These are phyloP conservation scores for Nesogale talazaci DNA, from an alignment of 2,113 vertebrate species.

Conservation along the genomic window DNA sequence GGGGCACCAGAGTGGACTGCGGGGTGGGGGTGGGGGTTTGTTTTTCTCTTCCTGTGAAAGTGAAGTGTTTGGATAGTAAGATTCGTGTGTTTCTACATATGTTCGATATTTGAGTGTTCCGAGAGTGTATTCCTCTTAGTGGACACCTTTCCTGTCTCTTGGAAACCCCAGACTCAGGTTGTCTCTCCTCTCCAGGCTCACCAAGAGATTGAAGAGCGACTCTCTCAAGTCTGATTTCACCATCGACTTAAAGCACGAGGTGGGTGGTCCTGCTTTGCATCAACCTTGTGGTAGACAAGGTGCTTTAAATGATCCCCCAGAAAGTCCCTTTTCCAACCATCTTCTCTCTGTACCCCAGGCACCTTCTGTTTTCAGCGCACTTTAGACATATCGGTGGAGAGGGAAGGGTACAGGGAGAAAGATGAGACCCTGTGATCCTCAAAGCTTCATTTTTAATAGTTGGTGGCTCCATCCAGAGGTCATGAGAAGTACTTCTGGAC, in stretches of 20 bases:
- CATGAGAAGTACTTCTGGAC: neutral
- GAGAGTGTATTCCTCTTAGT: slow-evolving; percentile 25
- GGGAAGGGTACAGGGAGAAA: neutral
- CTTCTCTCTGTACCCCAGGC: neutral
- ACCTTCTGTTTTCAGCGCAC: neutral
- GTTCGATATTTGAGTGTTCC: slow-evolving; percentile 41
- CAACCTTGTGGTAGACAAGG: too few relatives aligned
- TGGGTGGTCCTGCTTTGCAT: slow-evolving; percentile 82
- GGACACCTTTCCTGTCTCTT: neutral
- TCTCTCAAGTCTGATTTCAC: slow-evolving; percentile 97
- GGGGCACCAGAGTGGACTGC: too few relatives aligned
- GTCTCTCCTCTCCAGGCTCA: slow-evolving; percentile 89
- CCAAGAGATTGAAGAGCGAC: slow-evolving; percentile 91
- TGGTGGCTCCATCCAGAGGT: neutral
- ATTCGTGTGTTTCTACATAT: neutral
- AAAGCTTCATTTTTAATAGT: slow-evolving; percentile 20
- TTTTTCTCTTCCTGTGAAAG: neutral
- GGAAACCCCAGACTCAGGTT: slow-evolving; percentile 27
- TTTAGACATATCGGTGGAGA: slow-evolving; percentile 12
- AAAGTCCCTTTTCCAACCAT: neutral
- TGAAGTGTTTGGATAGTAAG: slow-evolving; percentile 35
- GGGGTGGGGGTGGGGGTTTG: too few relatives aligned
- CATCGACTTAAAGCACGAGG: slow-evolving; percentile 98
- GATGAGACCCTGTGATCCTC: neutral
- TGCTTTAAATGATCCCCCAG: too few relatives aligned